A percentile compares a stretch with the other conserved stretches of the same genome.
Evolutionary conservation across 2,113 vertebrate genomes (phyloP).

Genomic region (Tiliqua scincoides): DNA sequence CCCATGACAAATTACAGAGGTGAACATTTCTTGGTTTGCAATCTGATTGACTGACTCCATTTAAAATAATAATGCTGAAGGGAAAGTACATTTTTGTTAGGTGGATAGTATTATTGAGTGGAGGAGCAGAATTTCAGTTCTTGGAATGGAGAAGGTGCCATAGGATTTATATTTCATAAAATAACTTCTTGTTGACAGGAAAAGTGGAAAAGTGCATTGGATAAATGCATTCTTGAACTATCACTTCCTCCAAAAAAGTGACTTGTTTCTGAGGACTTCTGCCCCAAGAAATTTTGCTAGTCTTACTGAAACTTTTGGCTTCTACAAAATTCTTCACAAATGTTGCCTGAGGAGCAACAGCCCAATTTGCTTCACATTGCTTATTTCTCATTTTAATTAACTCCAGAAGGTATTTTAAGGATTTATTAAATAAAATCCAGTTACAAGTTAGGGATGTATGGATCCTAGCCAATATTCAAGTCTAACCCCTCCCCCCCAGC

Average conservation of each 20-base stretch:
- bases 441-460: too few species aligned
- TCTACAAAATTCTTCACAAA: not conserved
- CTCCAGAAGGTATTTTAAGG: too few species aligned
- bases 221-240: not conserved
- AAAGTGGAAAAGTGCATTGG: not conserved
- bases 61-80: slow-evolving; percentile 3
- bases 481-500: not conserved
- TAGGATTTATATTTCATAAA: not conserved
- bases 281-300: not conserved
- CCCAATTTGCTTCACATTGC: not conserved
- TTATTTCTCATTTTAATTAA: not conserved
- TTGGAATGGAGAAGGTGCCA: not conserved
- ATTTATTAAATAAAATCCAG: too few species aligned
- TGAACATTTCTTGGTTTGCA: not conserved
- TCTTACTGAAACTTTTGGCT: not conserved
- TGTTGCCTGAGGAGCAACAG: not conserved
- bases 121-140: not conserved
- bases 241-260: not conserved
- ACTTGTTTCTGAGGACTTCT: not conserved
- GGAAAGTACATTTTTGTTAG: not conserved
- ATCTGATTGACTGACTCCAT: not conserved
- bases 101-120: not conserved
- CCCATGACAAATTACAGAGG: not conserved
- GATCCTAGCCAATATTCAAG: too few species aligned
- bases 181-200: not conserved